Conservation (phyloP, 92 coral and sea anemone species). For the Montipora capitata region DNA sequence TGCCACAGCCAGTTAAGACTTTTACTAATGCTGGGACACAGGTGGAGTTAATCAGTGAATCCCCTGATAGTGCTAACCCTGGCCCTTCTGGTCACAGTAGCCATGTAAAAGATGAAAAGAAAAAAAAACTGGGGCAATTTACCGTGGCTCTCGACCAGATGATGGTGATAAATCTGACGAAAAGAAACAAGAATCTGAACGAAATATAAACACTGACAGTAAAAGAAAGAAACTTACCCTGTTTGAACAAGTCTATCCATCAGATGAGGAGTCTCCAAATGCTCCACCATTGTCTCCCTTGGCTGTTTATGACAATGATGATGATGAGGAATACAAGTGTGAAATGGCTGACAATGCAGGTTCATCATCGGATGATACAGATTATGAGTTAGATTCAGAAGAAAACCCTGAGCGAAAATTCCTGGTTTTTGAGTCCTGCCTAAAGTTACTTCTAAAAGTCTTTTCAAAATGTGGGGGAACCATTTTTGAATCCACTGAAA, state of each 20-base stretch:
- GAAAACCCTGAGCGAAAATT: neutral
- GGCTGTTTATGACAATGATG: too few species aligned
- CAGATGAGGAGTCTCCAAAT: neutral
- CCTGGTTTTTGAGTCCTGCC: slow-evolving; percentile 1
- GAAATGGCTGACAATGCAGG: slow-evolving; percentile 28
- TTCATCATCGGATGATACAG: neutral
- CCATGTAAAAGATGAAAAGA: neutral
- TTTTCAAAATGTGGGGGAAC: too few species aligned
- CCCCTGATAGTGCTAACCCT: slow-evolving; percentile 1
- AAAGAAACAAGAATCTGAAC: neutral
- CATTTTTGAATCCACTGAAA: too few species aligned
- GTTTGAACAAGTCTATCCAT: slow-evolving; percentile 4
- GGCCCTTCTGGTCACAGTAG: slow-evolving; percentile 1
- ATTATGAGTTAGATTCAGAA: slow-evolving; percentile 2
- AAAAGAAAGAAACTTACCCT: slow-evolving; percentile 2
- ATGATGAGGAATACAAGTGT: slow-evolving; percentile 1
- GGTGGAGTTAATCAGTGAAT: neutral
- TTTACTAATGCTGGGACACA: slow-evolving; percentile 6
- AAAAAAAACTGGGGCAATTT: neutral
- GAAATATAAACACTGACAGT: neutral
- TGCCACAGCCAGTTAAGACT: neutral
- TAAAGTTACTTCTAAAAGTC: neutral
- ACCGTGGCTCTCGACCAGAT: neutral
- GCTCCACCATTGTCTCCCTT: slow-evolving; percentile 17
- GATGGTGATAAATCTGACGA: neutral